Conservation (phyloP, 1,140 invertebrate genomes). For the Orchesella cincta region DNA sequence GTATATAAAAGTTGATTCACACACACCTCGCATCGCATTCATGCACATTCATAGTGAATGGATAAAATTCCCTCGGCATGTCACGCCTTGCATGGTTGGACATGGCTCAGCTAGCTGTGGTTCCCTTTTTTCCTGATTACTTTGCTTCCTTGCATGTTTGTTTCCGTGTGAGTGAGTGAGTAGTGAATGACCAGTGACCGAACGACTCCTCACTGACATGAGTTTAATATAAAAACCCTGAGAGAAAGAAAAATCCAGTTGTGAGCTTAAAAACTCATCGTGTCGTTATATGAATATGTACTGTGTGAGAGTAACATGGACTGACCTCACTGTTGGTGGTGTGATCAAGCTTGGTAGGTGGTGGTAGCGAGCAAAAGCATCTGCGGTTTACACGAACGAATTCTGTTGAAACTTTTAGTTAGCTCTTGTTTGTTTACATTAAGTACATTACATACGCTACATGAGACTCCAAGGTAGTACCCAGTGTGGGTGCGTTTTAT, state of each 20-base stretch:
- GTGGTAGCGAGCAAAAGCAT: slow-evolving; percentile 10
- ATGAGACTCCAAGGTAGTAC: too few species aligned
- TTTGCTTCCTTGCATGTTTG: slow-evolving; percentile 19
- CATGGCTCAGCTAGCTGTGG: slow-evolving; percentile 22
- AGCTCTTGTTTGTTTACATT: too few species aligned
- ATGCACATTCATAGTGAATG: slow-evolving; percentile 1
- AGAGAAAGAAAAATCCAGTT: too few species aligned
- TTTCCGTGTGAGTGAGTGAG: slow-evolving; percentile 27
- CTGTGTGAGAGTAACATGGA: too few species aligned
- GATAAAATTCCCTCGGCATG: slow-evolving; percentile 27
- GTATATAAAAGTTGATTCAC: too few species aligned
- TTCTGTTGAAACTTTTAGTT: background rate
- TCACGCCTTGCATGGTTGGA: slow-evolving; percentile 29
- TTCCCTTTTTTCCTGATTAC: slow-evolving; percentile 23
- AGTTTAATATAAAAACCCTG: slow-evolving; percentile 21
- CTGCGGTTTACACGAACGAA: slow-evolving; percentile 20
- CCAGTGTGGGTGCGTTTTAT: too few species aligned
- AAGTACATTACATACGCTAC: too few species aligned
- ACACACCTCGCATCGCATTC: background rate
- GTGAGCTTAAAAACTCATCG: too few species aligned
- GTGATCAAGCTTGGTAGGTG: slow-evolving; percentile 1
- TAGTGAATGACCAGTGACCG: too few species aligned
- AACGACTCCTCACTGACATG: slow-evolving; percentile 23
- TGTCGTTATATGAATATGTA: too few species aligned
- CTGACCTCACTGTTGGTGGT: slow-evolving; percentile 12